Evolutionary conservation across 2,888 invertebrate species (phyloP).

Genomic region (Apodemia zela): DNA sequence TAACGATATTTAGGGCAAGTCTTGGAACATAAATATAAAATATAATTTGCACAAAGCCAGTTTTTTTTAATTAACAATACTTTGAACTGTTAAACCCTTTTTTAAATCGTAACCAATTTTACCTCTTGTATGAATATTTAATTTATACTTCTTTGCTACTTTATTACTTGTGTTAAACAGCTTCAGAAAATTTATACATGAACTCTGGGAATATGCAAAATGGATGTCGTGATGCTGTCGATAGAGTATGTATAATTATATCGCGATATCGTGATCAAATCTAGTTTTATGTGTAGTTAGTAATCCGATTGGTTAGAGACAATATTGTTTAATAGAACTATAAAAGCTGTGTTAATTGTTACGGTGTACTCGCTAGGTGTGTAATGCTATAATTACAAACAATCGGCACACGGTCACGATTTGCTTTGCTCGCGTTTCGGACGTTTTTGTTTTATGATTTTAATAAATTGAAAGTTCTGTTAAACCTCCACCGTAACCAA

Average conservation of each 20-base stretch:
- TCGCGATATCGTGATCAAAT: conserved; percentile 17
- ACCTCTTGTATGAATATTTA: too few relatives aligned
- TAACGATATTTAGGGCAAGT: too few relatives aligned
- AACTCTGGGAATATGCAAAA: not conserved
- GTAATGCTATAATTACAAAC: conserved; percentile 50
- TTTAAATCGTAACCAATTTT: too few relatives aligned
- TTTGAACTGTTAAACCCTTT: too few relatives aligned
- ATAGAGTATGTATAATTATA: conserved; percentile 25
- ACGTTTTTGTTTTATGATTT: conserved; percentile 50
- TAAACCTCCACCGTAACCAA: conserved; percentile 3
- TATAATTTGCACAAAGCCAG: too few relatives aligned
- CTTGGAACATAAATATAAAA: too few relatives aligned
- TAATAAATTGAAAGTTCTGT: conserved; percentile 29
- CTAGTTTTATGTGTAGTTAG: not conserved
- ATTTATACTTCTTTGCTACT: not conserved
- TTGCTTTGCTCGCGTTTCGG: conserved; percentile 35
- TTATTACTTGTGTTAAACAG: not conserved
- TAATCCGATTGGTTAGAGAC: conserved; percentile 49
- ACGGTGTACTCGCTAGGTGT: conserved; percentile 46
- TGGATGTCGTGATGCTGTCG: not conserved
- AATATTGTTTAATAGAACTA: conserved; percentile 51
- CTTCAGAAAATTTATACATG: not conserved
- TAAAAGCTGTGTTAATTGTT: conserved; percentile 42
- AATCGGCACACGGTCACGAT: conserved; percentile 54
- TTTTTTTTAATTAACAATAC: too few relatives aligned